Evolutionary conservation across 2,113 vertebrate species (phyloP).

Genomic region (Lamprologus ornatipinnis): DNA sequence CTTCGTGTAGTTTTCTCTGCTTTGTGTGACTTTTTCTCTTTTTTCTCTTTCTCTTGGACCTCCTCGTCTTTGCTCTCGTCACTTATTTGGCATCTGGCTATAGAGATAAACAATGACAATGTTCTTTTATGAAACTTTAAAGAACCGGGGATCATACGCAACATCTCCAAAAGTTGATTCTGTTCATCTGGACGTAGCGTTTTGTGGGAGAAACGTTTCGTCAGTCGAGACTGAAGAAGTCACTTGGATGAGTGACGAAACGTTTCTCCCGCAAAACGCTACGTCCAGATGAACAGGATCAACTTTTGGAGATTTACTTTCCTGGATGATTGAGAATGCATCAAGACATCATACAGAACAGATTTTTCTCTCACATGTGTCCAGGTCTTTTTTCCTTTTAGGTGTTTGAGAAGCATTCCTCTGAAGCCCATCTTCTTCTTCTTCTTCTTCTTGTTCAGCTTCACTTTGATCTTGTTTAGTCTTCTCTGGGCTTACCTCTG

Average conservation of each 20-base stretch:
- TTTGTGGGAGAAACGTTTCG: neutral
- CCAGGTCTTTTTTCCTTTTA: conserved; percentile 50
- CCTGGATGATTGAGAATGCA: neutral
- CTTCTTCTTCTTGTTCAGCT: conserved; percentile 5
- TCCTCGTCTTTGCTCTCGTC: conserved; percentile 63
- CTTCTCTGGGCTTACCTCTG: conserved; percentile 9
- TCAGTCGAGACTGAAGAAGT: neutral
- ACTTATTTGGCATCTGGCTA: conserved; percentile 67
- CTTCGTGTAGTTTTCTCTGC: conserved; percentile 27
- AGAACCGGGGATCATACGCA: neutral
- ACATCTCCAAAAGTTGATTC: neutral
- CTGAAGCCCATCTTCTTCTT: neutral
- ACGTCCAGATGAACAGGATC: neutral
- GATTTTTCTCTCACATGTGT: conserved; percentile 43
- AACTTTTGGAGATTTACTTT: neutral
- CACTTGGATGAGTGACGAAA: neutral
- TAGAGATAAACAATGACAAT: neutral
- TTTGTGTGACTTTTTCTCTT: conserved; percentile 39
- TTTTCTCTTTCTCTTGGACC: conserved; percentile 25
- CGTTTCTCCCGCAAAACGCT: neutral
- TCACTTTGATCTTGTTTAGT: conserved; percentile 27
- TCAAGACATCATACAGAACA: neutral
- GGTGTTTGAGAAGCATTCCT: conserved; percentile 13
- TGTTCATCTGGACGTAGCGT: neutral
- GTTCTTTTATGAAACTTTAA: neutral